These are phyloP conservation scores for Diglossa cyanea DNA, from an alignment of 2,797 vertebrate species.

Conservation along the genomic window DNA sequence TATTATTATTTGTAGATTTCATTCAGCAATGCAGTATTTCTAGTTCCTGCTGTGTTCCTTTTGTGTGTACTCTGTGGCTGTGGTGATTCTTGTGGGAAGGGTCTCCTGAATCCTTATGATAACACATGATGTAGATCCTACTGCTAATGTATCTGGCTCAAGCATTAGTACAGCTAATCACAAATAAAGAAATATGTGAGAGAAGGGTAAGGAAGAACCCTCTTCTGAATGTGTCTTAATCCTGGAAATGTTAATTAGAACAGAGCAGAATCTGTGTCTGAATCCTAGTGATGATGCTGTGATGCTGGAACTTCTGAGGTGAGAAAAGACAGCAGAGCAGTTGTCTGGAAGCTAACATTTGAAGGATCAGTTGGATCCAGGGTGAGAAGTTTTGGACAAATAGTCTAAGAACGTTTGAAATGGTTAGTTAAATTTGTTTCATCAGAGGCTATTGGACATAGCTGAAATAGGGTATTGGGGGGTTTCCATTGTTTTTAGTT, in stretches of 20 bases:
- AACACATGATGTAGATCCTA: not conserved
- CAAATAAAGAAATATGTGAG: not conserved
- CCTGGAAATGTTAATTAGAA: not conserved
- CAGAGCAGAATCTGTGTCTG: not conserved
- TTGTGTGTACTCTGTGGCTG: rapidly evolving
- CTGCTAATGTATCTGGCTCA: not conserved
- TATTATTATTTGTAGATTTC: not conserved
- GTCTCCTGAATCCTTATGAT: not conserved
- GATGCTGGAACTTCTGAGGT: not conserved
- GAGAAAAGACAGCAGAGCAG: not conserved
- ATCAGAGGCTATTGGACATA: not conserved
- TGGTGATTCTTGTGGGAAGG: not conserved
- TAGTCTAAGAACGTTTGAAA: not conserved
- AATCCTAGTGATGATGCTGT: not conserved
- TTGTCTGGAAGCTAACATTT: not conserved
- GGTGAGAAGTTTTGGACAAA: not conserved
- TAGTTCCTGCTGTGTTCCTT: not conserved
- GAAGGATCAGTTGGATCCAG: not conserved
- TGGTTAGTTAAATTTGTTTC: not conserved
- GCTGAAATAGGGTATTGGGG: not conserved
- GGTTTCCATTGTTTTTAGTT: not conserved
- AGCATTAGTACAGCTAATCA: not conserved
- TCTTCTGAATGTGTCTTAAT: not conserved
- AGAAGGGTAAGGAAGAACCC: not conserved
- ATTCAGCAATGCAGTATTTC: not conserved